Percentiles rank a stretch among this genome's conserved stretches.
These are phyloP conservation scores for Crocallis elinguaria DNA, from an alignment of 2,888 invertebrate genomes.

Conservation along the genomic window DNA sequence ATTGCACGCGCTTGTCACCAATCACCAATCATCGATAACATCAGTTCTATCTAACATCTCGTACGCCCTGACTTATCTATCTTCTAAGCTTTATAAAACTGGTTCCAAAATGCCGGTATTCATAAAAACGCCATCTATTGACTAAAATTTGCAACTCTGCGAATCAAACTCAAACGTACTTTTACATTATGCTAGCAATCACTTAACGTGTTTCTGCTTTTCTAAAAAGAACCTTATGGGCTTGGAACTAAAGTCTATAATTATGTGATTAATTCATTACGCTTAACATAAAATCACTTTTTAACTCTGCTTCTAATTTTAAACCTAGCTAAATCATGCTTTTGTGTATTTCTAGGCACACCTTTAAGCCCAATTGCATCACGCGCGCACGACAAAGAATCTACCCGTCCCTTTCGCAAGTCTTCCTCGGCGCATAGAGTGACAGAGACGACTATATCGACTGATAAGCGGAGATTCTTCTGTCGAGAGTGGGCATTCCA, in stretches of 20 bases:
- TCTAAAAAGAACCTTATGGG: too few relatives aligned
- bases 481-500: conserved; percentile 98
- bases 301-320: too few relatives aligned
- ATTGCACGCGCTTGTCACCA: too few relatives aligned
- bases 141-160: not conserved
- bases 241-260: too few relatives aligned
- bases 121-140: not conserved
- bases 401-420: conserved; percentile 69
- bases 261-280: too few relatives aligned
- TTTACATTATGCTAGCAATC: not conserved
- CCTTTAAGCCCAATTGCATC: conserved; percentile 68
- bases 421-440: conserved; percentile 74
- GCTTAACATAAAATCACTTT: too few relatives aligned
- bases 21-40: too few relatives aligned
- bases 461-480: conserved; percentile 90
- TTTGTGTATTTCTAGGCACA: conserved; percentile 48
- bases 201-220: too few relatives aligned
- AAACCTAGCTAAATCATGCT: conserved; percentile 9
- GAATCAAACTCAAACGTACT: not conserved
- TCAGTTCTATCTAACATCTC: too few relatives aligned
- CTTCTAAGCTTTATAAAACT: not conserved
- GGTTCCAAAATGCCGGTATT: not conserved
- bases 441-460: conserved; percentile 68
- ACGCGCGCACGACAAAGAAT: conserved; percentile 53
- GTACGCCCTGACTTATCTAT: too few relatives aligned